Evolutionary conservation across 1,140 invertebrate species (phyloP).

Genomic region (Aphelinus certus): DNA sequence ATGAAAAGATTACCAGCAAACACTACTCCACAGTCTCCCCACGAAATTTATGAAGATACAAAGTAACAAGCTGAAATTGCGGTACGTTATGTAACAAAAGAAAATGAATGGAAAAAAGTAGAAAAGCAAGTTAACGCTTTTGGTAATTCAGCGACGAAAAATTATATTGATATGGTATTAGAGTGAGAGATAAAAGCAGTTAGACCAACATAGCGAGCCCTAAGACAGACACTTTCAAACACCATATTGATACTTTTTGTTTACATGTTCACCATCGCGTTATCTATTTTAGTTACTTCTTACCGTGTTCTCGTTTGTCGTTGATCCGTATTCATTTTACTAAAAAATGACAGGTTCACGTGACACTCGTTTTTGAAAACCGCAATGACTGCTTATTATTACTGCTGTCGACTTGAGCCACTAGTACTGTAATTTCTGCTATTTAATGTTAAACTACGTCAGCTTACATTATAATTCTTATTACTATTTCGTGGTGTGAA

Average conservation of each 20-base stretch:
- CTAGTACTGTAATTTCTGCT: slow-evolving; percentile 39
- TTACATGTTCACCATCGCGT: not conserved
- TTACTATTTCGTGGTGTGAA: slow-evolving; percentile 40
- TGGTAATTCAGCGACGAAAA: slow-evolving; percentile 32
- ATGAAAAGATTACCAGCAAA: slow-evolving; percentile 49
- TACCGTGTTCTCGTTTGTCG: slow-evolving; percentile 24
- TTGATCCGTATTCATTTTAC: slow-evolving; percentile 10
- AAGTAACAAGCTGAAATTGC: slow-evolving; percentile 47
- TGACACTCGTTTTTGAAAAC: slow-evolving; percentile 16
- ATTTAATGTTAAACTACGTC: slow-evolving; percentile 37
- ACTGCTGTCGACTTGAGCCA: slow-evolving; percentile 24
- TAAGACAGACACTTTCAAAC: slow-evolving; percentile 33
- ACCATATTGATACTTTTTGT: slow-evolving; percentile 12
- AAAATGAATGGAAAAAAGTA: slow-evolving; percentile 40
- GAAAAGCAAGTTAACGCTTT: slow-evolving; percentile 33
- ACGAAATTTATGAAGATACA: slow-evolving; percentile 45
- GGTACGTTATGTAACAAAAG: slow-evolving; percentile 45
- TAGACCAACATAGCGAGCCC: slow-evolving; percentile 34
- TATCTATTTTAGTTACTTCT: not conserved
- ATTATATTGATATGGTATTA: slow-evolving; percentile 30
- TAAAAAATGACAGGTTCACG: slow-evolving; percentile 9
- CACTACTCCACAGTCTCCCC: slow-evolving; percentile 56
- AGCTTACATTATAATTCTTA: slow-evolving; percentile 35
- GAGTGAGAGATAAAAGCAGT: slow-evolving; percentile 33
- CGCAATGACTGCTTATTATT: slow-evolving; percentile 24